Evolutionary conservation across 2,113 vertebrate species (phyloP).

Genomic region (Bombycilla garrulus): DNA sequence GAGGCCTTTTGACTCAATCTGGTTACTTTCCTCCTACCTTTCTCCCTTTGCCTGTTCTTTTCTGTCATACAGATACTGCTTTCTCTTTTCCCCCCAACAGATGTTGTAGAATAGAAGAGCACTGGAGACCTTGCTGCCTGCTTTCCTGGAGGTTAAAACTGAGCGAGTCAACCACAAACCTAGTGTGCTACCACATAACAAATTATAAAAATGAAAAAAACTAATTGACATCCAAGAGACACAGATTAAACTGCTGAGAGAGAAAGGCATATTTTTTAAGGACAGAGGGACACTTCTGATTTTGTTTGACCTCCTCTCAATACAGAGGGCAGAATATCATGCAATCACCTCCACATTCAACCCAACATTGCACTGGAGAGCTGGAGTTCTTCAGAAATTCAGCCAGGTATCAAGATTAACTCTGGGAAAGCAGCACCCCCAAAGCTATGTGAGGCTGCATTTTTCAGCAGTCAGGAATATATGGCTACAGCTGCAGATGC

Average conservation of each 20-base stretch:
- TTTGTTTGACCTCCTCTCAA: neutral
- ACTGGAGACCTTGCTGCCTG: neutral
- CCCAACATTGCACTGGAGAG: neutral
- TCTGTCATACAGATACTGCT: neutral
- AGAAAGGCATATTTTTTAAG: neutral
- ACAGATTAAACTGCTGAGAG: neutral
- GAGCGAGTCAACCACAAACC: neutral
- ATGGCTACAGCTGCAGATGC: neutral
- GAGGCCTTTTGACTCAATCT: neutral
- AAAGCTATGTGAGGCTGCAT: neutral
- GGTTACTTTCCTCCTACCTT: neutral
- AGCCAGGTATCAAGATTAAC: neutral
- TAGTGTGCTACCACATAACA: neutral
- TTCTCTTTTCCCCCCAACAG: neutral
- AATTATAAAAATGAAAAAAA: neutral
- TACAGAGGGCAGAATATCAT: neutral
- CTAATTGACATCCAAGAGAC: neutral
- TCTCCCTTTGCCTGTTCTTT: neutral
- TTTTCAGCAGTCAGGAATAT: neutral
- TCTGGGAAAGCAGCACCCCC: neutral
- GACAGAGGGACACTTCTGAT: neutral
- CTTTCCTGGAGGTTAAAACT: neutral
- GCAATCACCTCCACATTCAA: neutral
- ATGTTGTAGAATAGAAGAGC: neutral
- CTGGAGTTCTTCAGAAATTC: neutral